Base-by-base conservation (phyloP, 2,113 vertebrate genomes). In the Pipa parva region DNA sequence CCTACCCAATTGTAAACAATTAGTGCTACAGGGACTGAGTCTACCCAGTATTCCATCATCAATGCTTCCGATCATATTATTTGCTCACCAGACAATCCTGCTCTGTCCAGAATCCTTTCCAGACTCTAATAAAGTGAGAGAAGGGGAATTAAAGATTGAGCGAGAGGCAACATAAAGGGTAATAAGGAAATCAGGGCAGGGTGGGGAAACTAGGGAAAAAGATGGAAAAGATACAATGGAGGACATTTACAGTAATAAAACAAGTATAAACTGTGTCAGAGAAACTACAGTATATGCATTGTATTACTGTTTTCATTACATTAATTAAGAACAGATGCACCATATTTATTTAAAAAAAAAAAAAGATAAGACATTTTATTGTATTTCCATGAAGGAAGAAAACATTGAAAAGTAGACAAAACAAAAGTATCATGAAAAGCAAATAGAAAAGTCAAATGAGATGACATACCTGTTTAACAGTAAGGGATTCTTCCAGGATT, bases 41-140 rank as follows among this genome's bases (percentile, higher is more conserved):
- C n/a, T n/a, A n/a, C n/a, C n/a, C n/a, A n/a, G n/a, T n/a, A n/a
- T n/a, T n/a, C n/a, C n/a, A n/a, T n/a, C n/a, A n/a, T 39, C 9
- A 21, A 33, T 27, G 12, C 26, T n/a, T n/a, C 5, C 39, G 0
- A 62, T 22, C 21, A 11, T 9, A 37, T 3, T 22, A n/a, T 29
- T 22, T 12, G 73, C 81, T 84, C 82, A 97, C 96, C 93, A 75
- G 89, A 75, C 48, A 97, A 87, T 72, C 86, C 89, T 8, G 86
- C 85, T 58, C 83, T 79, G 49, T 90, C 80, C 80, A 97, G 78
- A 91, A 97, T 92, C 72, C 80, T 75, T 60, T 83, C 86, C 42
- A 98, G 80, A 83, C 96, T 96, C 96, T 99, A 75, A 24, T 75
- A 87, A 61, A n/a, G n/a, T n/a, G n/a, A n/a, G n/a, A n/a, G n/a